These are phyloP conservation scores for Oppia nitens DNA, from an alignment of 1,140 invertebrate genomes.

Conservation along the genomic window DNA sequence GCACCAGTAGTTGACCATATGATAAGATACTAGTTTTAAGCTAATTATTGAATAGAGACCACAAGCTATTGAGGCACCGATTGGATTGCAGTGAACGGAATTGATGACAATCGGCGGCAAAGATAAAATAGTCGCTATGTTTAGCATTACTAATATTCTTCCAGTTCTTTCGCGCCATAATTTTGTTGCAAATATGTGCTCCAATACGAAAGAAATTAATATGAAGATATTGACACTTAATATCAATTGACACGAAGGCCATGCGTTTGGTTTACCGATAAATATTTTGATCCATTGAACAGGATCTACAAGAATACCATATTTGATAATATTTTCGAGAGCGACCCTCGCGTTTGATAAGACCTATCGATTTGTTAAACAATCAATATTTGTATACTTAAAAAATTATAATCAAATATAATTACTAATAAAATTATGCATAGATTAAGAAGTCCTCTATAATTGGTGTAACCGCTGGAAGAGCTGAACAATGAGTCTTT, in stretches of 20 bases:
- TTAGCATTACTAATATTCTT: not conserved
- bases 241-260: conserved; percentile 57
- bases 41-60: conserved; percentile 73
- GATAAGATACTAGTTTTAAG: conserved; percentile 90
- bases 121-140: conserved; percentile 7
- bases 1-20: conserved; percentile 91
- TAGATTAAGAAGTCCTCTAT: conserved; percentile 41
- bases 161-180: not conserved
- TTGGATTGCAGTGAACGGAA: conserved; percentile 40
- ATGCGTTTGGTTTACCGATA: conserved; percentile 49
- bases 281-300: conserved; percentile 59
- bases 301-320: conserved; percentile 87
- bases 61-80: conserved; percentile 68
- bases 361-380: conserved; percentile 27
- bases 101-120: conserved; percentile 11
- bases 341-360: conserved; percentile 81
- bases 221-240: conserved; percentile 46
- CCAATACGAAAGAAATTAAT: conserved; percentile 14
- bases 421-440: conserved; percentile 69
- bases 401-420: conserved; percentile 3
- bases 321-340: conserved; percentile 95
- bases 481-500: conserved; percentile 22
- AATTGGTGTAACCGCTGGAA: conserved; percentile 23
- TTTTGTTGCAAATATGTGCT: conserved; percentile 4
- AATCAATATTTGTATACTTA: not conserved